Conservation (phyloP, 1,140 invertebrate genomes). For the Lutraria rhynchaena region DNA sequence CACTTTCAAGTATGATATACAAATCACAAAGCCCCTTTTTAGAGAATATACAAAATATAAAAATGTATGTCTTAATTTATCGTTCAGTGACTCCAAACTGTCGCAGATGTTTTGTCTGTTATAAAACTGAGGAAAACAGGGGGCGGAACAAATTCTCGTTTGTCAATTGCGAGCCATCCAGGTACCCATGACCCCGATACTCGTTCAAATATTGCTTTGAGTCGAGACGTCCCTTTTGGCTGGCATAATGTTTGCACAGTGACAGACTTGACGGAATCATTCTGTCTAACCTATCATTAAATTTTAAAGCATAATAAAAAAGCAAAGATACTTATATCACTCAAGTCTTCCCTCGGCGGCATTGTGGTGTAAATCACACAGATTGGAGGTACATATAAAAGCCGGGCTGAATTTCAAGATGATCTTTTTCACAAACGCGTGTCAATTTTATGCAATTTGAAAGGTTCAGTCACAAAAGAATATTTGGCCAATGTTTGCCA, state of each 20-base stretch:
- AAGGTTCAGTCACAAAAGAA: constrained; percentile 35
- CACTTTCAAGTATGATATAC: too few relatives aligned
- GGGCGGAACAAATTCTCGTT: constrained; percentile 40
- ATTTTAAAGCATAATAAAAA: constrained; percentile 29
- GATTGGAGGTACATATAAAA: constrained; percentile 24
- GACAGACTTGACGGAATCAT: not conserved
- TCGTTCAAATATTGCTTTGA: constrained; percentile 35
- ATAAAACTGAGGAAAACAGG: constrained; percentile 1
- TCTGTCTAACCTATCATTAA: constrained; percentile 47
- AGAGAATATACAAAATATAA: constrained; percentile 33
- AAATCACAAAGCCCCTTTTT: too few relatives aligned
- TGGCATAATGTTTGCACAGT: constrained; percentile 51
- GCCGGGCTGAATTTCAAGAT: constrained; percentile 34
- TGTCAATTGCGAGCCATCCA: not conserved
- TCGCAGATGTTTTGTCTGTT: constrained; percentile 27
- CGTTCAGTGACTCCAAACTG: constrained; percentile 35
- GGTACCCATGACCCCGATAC: constrained; percentile 5
- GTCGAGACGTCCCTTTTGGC: constrained; percentile 53
- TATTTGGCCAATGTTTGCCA: constrained; percentile 41
- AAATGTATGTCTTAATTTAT: constrained; percentile 48
- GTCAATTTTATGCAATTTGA: constrained; percentile 52
- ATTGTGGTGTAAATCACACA: constrained; percentile 25
- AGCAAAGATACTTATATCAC: constrained; percentile 30
- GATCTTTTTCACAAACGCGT: constrained; percentile 55
- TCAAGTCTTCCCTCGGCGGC: constrained; percentile 26